A percentile compares a stretch with the other conserved stretches of the same genome.
Conservation (phyloP, 2,888 invertebrate genomes). For the Campoplex nolae region DNA sequence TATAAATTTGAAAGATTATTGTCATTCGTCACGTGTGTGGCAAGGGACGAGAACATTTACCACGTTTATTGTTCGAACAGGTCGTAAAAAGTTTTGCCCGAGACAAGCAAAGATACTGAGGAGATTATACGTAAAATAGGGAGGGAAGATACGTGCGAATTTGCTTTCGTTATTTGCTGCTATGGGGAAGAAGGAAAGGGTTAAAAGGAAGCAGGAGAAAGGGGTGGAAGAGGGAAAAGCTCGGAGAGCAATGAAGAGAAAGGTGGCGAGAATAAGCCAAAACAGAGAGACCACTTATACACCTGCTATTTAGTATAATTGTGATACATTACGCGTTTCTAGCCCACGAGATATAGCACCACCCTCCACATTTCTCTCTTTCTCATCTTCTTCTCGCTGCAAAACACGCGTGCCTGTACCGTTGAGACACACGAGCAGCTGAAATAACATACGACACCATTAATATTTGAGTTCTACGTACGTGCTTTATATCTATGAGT, state of each 20-base stretch:
- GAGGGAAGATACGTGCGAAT: slow-evolving; percentile 44
- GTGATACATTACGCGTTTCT: slow-evolving; percentile 69
- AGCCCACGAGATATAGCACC: slow-evolving; percentile 44
- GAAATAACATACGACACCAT: slow-evolving; percentile 70
- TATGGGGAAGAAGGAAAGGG: background rate
- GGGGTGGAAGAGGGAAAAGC: background rate
- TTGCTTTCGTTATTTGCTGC: slow-evolving; percentile 24
- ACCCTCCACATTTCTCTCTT: slow-evolving; percentile 29
- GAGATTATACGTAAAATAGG: slow-evolving; percentile 27
- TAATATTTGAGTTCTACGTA: slow-evolving; percentile 72
- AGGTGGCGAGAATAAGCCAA: slow-evolving; percentile 31
- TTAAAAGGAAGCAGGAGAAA: slow-evolving; percentile 26
- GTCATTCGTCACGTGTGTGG: background rate
- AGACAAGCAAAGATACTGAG: slow-evolving; percentile 9
- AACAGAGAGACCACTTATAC: slow-evolving; percentile 58
- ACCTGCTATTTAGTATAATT: slow-evolving; percentile 70
- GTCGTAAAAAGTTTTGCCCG: slow-evolving; percentile 1
- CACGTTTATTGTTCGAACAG: background rate
- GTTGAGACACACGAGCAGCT: slow-evolving; percentile 40
- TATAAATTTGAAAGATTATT: background rate
- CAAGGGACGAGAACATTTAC: background rate
- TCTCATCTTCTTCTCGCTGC: slow-evolving; percentile 28
- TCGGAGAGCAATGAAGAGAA: slow-evolving; percentile 12
- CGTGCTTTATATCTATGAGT: background rate
- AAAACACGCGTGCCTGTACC: slow-evolving; percentile 58